Evolutionary conservation across 2,797 vertebrate genomes (phyloP).

Genomic region (Sebastes paucispinis): DNA sequence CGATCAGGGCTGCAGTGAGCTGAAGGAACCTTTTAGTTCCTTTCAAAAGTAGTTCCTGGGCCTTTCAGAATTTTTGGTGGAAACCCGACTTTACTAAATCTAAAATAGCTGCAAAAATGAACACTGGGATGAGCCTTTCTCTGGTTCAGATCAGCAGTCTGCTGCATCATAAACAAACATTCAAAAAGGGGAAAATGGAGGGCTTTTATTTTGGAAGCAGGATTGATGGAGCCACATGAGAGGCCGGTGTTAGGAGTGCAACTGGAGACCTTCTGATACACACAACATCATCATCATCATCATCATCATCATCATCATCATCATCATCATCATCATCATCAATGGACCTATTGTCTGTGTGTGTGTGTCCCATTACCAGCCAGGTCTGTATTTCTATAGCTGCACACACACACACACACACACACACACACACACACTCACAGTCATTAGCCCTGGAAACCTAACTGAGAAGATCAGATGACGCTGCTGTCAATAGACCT

Average conservation of each 20-base stretch:
- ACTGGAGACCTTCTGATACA: constrained; percentile 57
- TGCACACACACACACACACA: not conserved
- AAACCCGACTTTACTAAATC: too few species aligned
- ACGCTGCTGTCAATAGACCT: constrained; percentile 46
- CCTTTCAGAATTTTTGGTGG: too few species aligned
- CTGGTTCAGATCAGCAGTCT: not conserved
- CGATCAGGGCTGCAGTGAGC: too few species aligned
- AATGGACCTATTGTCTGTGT: constrained; percentile 43
- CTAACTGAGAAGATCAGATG: constrained; percentile 50
- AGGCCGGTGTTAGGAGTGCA: constrained; percentile 38
- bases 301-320: too few species aligned
- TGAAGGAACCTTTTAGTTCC: too few species aligned
- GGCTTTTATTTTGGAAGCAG: constrained; percentile 37
- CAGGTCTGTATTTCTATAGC: constrained; percentile 12
- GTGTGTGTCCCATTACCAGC: constrained; percentile 26
- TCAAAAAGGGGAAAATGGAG: too few species aligned
- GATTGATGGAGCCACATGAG: constrained; percentile 31
- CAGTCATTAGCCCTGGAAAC: constrained; percentile 30
- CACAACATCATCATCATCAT: constrained; percentile 15
- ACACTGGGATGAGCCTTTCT: not conserved
- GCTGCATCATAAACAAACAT: not conserved
- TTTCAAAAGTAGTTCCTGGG: too few species aligned
- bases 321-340: constrained; percentile 45
- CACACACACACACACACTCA: not conserved
- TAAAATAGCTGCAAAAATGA: not conserved